Evolutionary conservation across 2,888 invertebrate genomes (phyloP).

Genomic region (Agapetus fuscipes): DNA sequence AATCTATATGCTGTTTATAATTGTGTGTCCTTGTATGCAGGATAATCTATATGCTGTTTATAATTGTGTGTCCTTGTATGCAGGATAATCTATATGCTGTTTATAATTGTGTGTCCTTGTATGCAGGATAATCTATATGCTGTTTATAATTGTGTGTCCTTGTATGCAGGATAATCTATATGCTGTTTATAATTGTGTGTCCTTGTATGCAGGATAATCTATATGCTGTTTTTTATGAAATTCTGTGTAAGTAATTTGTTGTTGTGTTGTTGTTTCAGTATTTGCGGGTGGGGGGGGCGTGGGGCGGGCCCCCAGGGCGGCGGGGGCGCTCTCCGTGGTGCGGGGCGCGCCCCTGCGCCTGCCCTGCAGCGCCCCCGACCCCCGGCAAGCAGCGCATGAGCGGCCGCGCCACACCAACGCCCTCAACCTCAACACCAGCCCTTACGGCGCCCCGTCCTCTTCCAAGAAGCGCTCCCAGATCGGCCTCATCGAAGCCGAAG

Average conservation of each 20-base stretch:
- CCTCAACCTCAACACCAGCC: conserved; percentile 4
- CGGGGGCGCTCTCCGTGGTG: conserved; percentile 11
- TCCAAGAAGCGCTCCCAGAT: not conserved
- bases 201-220: too few relatives aligned
- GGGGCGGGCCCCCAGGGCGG: conserved; percentile 1
- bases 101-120: too few relatives aligned
- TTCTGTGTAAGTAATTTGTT: conserved; percentile 22
- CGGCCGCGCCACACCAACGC: conserved; percentile 9
- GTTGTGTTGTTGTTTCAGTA: conserved; percentile 12
- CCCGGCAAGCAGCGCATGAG: conserved; percentile 10
- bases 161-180: too few relatives aligned
- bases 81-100: too few relatives aligned
- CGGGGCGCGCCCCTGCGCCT: conserved; percentile 14
- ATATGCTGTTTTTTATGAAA: too few relatives aligned
- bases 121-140: too few relatives aligned
- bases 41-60: too few relatives aligned
- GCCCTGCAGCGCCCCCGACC: conserved; percentile 18
- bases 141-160: too few relatives aligned
- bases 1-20: too few relatives aligned
- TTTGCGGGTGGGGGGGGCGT: conserved; percentile 30
- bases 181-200: too few relatives aligned
- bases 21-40: too few relatives aligned
- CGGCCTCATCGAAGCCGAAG: conserved; percentile 11
- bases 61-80: too few relatives aligned
- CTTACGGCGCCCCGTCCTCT: not conserved